These are phyloP conservation scores for Polylopha cassiicola DNA, from an alignment of 2,888 invertebrate species.

Conservation along the genomic window DNA sequence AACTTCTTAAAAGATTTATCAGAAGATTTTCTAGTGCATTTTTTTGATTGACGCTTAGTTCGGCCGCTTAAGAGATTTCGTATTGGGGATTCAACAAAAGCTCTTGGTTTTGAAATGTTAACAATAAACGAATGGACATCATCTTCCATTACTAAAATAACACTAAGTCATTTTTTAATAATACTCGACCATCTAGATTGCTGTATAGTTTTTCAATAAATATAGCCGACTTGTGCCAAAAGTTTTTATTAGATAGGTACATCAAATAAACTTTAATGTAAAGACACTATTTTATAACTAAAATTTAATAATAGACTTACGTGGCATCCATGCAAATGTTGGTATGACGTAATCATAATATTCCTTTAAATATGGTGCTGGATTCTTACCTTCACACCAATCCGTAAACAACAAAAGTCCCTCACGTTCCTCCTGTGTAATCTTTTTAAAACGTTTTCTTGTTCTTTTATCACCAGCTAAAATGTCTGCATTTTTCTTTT, in stretches of 20 bases:
- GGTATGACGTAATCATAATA: constrained; percentile 57
- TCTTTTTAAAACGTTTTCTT: constrained; percentile 42
- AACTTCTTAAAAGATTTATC: constrained; percentile 31
- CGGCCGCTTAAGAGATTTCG: constrained; percentile 24
- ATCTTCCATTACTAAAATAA: constrained; percentile 29
- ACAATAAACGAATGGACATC: constrained; percentile 36
- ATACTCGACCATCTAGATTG: constrained; percentile 12
- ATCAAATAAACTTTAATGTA: background rate
- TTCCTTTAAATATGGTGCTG: constrained; percentile 50
- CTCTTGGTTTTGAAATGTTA: constrained; percentile 36
- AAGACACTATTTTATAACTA: background rate
- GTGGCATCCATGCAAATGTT: constrained; percentile 43
- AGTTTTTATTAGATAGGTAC: background rate
- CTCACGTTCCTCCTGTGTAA: constrained; percentile 54
- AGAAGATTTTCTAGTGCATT: constrained; percentile 27
- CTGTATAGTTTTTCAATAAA: background rate
- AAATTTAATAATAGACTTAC: constrained; percentile 30
- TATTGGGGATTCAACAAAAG: constrained; percentile 25
- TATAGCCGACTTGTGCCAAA: no score
- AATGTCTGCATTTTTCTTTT: constrained; percentile 37
- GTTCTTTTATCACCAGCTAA: constrained; percentile 36
- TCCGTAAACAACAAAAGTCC: constrained; percentile 59
- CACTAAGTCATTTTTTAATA: constrained; percentile 1
- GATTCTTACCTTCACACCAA: constrained; percentile 66
- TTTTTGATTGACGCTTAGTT: constrained; percentile 19